Evolutionary conservation across 1,140 invertebrate genomes (phyloP).

Genomic region (Habropoda laboriosa): DNA sequence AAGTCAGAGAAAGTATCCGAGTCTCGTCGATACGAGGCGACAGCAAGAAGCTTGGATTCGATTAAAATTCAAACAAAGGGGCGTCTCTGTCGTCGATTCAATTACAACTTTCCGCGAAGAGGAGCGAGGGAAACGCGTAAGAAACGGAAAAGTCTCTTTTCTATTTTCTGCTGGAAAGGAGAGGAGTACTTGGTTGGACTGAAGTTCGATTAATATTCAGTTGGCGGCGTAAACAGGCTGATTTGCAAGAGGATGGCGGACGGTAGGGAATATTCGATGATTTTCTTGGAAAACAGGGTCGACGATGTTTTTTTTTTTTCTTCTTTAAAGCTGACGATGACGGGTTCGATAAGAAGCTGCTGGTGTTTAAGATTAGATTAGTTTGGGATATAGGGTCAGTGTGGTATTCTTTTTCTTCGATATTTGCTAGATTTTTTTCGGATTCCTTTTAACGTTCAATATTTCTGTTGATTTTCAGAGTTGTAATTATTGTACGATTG

Average conservation of each 20-base stretch:
- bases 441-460: too few species aligned
- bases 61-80: slow-evolving; percentile 45
- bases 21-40: neutral
- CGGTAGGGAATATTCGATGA: neutral
- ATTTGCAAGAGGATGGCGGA: slow-evolving; percentile 1
- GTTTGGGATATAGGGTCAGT: too few species aligned
- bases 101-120: slow-evolving; percentile 25
- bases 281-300: too few species aligned
- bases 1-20: slow-evolving; percentile 10
- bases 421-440: too few species aligned
- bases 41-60: slow-evolving; percentile 6
- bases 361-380: too few species aligned
- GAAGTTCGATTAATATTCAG: slow-evolving; percentile 28
- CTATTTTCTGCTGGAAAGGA: too few species aligned
- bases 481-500: too few species aligned
- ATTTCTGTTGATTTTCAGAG: too few species aligned
- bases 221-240: slow-evolving; percentile 6
- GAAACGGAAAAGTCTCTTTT: neutral
- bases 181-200: too few species aligned
- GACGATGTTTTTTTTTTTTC: neutral
- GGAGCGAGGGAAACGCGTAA: neutral
- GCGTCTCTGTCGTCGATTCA: slow-evolving; percentile 4
- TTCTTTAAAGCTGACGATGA: too few species aligned
- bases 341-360: too few species aligned
- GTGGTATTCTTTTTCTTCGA: too few species aligned